Base-by-base conservation (phyloP, 2,888 invertebrate genomes). In the Homarus gammarus region DNA sequence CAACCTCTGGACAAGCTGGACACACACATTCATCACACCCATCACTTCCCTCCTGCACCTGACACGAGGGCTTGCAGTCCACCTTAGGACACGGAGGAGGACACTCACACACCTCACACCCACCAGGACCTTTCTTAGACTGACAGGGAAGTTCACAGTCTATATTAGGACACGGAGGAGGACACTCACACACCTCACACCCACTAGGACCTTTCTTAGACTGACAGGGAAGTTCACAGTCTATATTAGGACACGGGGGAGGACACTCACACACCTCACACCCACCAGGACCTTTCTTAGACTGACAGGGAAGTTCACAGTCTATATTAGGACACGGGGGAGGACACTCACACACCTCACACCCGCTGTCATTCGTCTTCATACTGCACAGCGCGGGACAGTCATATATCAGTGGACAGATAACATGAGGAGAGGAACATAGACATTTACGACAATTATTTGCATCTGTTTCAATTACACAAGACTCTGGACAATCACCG, bases 171-270 rank as follows among this genome's bases (percentile, higher is more conserved):
- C 64, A 64, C 10, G n/a, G 18, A n/a, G 6, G 22, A 18, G 79
- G 22, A 15, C 81, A 81, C 1, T 81, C 38, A 64, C 81, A 81
- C 15, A 64, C 15, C 36, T 33, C 8, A 40, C 81, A 81, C 40
- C n/a, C 56, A 38, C 33, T 22, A 33, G 2, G 27, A 10, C 5
- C 15, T 22, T 18, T 44, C 40, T 40, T 78, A 2, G 56, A 33
- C 6, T 8, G 8, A 27, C 78, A 78, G 1, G 49, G 1, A 33
- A 36, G 15, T 12, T 10, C 10, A 33, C 78, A 78, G 0, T 33
- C 15, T 31, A 56, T 1, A 31, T 31, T 18, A 33, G 51, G 78
- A 56, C 56, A 49, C 10, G 22, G 18, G 12, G 6, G 2, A 1
- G 51, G 36, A 33, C 51, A 78, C 10, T 79, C 49, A 79, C 79